Evolutionary conservation across 2,797 vertebrate genomes (phyloP).

Genomic region (Psittacula echo): DNA sequence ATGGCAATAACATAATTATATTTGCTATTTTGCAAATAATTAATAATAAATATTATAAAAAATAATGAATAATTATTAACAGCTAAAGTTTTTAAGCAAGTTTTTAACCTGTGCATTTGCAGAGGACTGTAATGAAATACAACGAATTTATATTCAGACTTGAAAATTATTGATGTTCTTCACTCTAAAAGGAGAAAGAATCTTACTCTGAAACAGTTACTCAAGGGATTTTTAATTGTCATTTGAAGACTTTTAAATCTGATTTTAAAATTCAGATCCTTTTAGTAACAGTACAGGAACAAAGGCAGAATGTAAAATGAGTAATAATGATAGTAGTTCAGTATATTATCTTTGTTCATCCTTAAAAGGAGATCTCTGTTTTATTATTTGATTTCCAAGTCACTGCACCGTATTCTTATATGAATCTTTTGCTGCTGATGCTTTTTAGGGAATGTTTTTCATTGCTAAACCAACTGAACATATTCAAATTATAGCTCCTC

Average conservation of each 20-base stretch:
- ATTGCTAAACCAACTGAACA: background rate
- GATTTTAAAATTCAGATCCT: background rate
- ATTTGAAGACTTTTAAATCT: background rate
- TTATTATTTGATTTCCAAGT: slow-evolving; percentile 3
- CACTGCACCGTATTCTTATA: background rate
- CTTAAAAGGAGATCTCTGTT: background rate
- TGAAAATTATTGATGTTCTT: background rate
- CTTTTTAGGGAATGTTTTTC: background rate
- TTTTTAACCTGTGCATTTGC: background rate
- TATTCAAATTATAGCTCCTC: background rate
- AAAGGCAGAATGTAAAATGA: background rate
- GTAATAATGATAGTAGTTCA: background rate
- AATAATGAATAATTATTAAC: background rate
- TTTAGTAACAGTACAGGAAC: background rate
- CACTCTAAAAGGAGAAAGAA: background rate
- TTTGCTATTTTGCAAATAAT: background rate
- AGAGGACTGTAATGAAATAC: background rate
- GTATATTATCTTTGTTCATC: background rate
- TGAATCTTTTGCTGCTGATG: background rate
- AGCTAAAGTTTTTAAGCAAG: background rate
- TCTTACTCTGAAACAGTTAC: background rate
- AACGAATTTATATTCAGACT: background rate
- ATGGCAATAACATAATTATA: background rate
- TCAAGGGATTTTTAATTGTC: background rate
- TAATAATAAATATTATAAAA: background rate